Conservation (phyloP, 2,888 invertebrate genomes). For the Diplazon laetatorius region DNA sequence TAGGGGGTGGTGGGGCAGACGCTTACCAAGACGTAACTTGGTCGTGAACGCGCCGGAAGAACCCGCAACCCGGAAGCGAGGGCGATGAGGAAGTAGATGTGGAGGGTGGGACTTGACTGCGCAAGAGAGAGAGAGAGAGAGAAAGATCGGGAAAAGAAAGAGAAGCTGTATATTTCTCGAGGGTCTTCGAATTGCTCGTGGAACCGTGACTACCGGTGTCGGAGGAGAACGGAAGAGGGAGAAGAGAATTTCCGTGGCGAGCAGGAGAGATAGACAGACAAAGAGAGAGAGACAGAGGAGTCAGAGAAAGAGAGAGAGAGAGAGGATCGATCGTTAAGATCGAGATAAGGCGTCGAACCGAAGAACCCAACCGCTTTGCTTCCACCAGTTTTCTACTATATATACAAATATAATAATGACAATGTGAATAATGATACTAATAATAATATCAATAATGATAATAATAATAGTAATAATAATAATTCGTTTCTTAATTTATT, state of each 20-base stretch:
- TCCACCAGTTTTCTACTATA: slow-evolving; percentile 20
- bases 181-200: slow-evolving; percentile 48
- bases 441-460: too few relatives aligned
- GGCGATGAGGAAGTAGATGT: slow-evolving; percentile 76
- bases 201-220: slow-evolving; percentile 31
- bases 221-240: slow-evolving; percentile 25
- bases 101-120: too few relatives aligned
- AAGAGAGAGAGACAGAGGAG: slow-evolving; percentile 22
- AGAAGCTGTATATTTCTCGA: slow-evolving; percentile 62
- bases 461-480: too few relatives aligned
- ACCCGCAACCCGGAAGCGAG: slow-evolving; percentile 78
- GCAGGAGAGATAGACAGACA: too few relatives aligned
- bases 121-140: slow-evolving; percentile 38
- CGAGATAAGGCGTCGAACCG: slow-evolving; percentile 62
- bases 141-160: slow-evolving; percentile 32
- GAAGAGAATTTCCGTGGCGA: slow-evolving; percentile 56
- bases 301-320: slow-evolving; percentile 28
- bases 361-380: slow-evolving; percentile 50
- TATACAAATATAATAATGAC: not conserved
- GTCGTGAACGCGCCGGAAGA: slow-evolving; percentile 74
- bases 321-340: slow-evolving; percentile 66
- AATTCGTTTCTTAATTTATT: too few relatives aligned
- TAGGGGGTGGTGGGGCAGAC: slow-evolving; percentile 36
- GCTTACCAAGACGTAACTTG: slow-evolving; percentile 73
- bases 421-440: too few relatives aligned